Evolutionary conservation across 2,113 vertebrate species (phyloP).

Genomic region (Delphinapterus leucas): DNA sequence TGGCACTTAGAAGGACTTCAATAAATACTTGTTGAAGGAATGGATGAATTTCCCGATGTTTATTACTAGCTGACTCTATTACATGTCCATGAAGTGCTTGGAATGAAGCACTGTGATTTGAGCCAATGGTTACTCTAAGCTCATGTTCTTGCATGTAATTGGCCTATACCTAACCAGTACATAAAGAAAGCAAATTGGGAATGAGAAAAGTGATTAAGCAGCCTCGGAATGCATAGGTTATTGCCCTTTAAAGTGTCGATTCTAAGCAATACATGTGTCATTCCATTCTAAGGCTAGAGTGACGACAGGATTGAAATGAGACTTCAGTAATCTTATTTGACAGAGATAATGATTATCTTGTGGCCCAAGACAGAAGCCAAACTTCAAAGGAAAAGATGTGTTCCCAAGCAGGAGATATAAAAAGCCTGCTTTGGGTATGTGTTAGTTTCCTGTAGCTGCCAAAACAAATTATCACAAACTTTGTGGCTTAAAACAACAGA

Average conservation of each 20-base stretch:
- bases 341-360: not conserved
- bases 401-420: not conserved
- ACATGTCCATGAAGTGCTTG: not conserved
- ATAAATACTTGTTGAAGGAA: not conserved
- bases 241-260: not conserved
- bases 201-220: not conserved
- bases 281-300: not conserved
- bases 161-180: not conserved
- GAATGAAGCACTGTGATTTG: not conserved
- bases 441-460: not conserved
- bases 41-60: not conserved
- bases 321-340: not conserved
- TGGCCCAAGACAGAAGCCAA: not conserved
- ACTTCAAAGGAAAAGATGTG: not conserved
- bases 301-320: not conserved
- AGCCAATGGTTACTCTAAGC: not conserved
- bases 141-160: not conserved
- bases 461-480: not conserved
- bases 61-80: not conserved
- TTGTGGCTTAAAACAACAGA: not conserved
- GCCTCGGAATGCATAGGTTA: not conserved
- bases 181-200: not conserved
- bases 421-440: not conserved
- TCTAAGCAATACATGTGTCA: not conserved
- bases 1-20: not conserved